A percentile compares a stretch with the other conserved stretches of the same genome.
Conservation (phyloP, 92 coral and sea anemone species). For the Bergia puertoricense region DNA sequence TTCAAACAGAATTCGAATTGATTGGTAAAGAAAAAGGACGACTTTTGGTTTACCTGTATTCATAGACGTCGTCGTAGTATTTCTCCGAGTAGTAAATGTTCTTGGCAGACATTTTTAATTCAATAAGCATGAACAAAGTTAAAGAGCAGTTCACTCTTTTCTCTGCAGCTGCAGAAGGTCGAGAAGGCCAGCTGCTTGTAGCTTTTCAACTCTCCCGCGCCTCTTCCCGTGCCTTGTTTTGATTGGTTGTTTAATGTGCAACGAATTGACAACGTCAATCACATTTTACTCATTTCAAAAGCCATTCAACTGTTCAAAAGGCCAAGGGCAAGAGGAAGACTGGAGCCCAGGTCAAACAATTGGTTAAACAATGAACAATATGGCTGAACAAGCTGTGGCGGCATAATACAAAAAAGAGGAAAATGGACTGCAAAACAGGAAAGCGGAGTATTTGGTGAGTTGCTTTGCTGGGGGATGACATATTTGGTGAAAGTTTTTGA, state of each 20-base stretch:
- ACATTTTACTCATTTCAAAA: not conserved
- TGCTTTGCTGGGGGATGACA: too few relatives aligned
- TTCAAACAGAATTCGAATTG: not conserved
- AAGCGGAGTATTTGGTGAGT: too few relatives aligned
- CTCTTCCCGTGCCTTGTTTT: constrained; percentile 32
- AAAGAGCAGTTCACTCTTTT: not conserved
- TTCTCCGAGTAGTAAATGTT: constrained; percentile 88
- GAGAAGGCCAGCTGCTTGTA: not conserved
- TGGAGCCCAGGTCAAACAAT: too few relatives aligned
- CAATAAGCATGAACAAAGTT: not conserved
- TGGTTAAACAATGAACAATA: too few relatives aligned
- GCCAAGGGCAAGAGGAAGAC: too few relatives aligned
- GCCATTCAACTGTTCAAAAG: too few relatives aligned
- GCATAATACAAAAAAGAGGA: too few relatives aligned
- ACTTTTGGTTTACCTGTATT: constrained; percentile 69
- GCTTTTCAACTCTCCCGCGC: constrained; percentile 43
- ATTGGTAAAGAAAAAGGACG: not conserved
- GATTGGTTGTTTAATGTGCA: constrained; percentile 6
- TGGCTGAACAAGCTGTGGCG: too few relatives aligned
- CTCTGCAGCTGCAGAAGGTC: not conserved
- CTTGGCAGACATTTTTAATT: constrained; percentile 67
- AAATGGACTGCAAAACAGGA: too few relatives aligned
- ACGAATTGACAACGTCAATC: constrained; percentile 29
- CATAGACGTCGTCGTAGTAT: constrained; percentile 78
- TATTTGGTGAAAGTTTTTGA: too few relatives aligned